A percentile compares a stretch with the other conserved stretches of the same genome.
Evolutionary conservation across 2,888 invertebrate species (phyloP).

Genomic region (Protula sp.): DNA sequence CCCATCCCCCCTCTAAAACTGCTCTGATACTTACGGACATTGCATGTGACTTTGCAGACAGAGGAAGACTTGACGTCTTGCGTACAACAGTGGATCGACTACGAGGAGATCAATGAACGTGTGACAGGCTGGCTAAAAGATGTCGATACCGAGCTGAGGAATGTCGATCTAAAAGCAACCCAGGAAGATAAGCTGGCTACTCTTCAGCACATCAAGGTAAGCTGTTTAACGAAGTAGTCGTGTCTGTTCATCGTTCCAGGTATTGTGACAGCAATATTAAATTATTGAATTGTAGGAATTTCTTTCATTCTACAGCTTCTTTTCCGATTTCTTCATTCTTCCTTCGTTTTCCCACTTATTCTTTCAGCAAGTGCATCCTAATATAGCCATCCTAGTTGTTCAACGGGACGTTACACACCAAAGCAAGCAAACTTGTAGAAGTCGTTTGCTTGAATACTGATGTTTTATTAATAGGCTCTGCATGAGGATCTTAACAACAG

Average conservation of each 20-base stretch:
- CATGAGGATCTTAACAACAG: slow-evolving; percentile 33
- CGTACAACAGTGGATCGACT: slow-evolving; percentile 85
- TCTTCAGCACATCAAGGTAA: slow-evolving; percentile 30
- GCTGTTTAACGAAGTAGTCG: not conserved
- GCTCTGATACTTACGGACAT: not conserved
- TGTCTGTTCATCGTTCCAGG: too few relatives aligned
- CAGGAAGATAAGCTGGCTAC: slow-evolving; percentile 44
- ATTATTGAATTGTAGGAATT: too few relatives aligned
- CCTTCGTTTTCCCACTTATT: too few relatives aligned
- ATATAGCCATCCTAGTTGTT: too few relatives aligned
- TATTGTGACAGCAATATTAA: too few relatives aligned
- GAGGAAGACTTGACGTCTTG: slow-evolving; percentile 57
- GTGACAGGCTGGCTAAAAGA: slow-evolving; percentile 80
- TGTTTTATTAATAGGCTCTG: slow-evolving; percentile 32
- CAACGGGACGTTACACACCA: too few relatives aligned
- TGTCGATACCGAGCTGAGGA: slow-evolving; percentile 76
- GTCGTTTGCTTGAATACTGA: too few relatives aligned
- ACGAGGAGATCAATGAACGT: slow-evolving; percentile 78
- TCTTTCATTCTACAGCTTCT: too few relatives aligned
- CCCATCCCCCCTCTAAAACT: too few relatives aligned
- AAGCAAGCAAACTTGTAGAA: too few relatives aligned
- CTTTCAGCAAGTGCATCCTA: too few relatives aligned
- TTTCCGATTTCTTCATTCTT: too few relatives aligned
- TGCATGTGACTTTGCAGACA: slow-evolving; percentile 1
- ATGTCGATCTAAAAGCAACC: slow-evolving; percentile 40